Conservation (phyloP, 2,888 invertebrate species). For the Noctuana brunneofusca region DNA sequence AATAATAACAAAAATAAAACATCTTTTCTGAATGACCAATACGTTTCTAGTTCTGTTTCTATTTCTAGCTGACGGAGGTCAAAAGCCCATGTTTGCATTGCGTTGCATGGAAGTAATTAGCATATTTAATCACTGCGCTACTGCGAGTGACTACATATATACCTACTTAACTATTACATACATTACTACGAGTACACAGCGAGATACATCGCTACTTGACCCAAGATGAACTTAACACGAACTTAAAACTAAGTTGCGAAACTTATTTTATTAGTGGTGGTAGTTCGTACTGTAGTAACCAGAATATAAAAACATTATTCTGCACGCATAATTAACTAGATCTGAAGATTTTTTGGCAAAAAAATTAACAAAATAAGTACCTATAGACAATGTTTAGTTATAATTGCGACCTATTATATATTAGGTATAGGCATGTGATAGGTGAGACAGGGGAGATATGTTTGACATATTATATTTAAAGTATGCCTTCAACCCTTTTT, state of each 20-base stretch:
- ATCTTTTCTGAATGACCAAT: slow-evolving; percentile 17
- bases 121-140: slow-evolving; percentile 35
- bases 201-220: neutral
- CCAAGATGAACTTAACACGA: neutral
- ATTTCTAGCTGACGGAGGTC: slow-evolving; percentile 31
- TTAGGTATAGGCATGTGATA: too few relatives aligned
- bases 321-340: too few relatives aligned
- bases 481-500: too few relatives aligned
- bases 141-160: slow-evolving; percentile 1
- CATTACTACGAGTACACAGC: neutral
- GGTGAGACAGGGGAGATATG: too few relatives aligned
- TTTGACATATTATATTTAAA: too few relatives aligned
- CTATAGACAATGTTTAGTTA: too few relatives aligned
- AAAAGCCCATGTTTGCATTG: slow-evolving; percentile 30
- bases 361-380: too few relatives aligned
- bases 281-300: neutral
- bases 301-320: too few relatives aligned
- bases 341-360: too few relatives aligned
- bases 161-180: slow-evolving; percentile 17
- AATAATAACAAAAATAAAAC: neutral
- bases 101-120: slow-evolving; percentile 34
- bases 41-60: slow-evolving; percentile 18
- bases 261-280: neutral
- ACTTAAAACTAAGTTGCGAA: neutral
- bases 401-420: too few relatives aligned